phyloP scores from a whole-genome alignment of 2,888 invertebrate species.

The Zygaena filipendulae region DNA sequence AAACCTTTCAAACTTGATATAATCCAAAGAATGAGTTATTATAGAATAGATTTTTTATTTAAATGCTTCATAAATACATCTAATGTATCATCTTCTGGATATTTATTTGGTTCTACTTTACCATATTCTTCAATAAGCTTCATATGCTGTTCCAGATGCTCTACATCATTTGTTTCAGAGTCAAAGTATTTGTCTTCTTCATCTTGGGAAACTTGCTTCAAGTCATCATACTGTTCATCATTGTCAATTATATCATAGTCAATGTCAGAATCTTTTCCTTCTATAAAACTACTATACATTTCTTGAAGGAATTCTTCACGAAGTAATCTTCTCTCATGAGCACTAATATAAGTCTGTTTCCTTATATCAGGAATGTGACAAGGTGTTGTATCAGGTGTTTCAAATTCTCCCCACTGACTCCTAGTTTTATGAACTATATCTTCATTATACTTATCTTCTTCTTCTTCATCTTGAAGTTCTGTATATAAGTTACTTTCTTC shows the following conservation, averaged over 20 bases:
- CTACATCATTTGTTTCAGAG: constrained; percentile 76
- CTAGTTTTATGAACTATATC: constrained; percentile 16
- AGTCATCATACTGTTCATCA: constrained; percentile 83
- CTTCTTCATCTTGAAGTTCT: constrained; percentile 41
- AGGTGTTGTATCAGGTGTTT: constrained; percentile 40
- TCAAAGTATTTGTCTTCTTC: constrained; percentile 94
- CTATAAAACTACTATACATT: constrained; percentile 87
- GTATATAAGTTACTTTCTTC: no score
- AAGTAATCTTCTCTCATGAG: constrained; percentile 73
- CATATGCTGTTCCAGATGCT: constrained; percentile 47
- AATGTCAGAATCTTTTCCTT: constrained; percentile 84
- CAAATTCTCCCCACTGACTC: constrained; percentile 68
- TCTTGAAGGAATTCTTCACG: constrained; percentile 84
- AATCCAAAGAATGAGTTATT: no score
- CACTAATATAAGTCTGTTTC: constrained; percentile 50
- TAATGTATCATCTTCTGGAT: constrained; percentile 70
- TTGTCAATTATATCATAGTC: constrained; percentile 86
- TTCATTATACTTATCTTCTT: constrained; percentile 25
- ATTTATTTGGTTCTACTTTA: constrained; percentile 24
- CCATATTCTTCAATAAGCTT: constrained; percentile 43
- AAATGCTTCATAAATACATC: constrained; percentile 77
- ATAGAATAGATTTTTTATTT: no score
- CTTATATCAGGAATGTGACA: constrained; percentile 33
- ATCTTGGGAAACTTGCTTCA: constrained; percentile 75
- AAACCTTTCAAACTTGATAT: no score